Base-by-base conservation (phyloP, 1,140 invertebrate genomes). In the Cherax quadricarinatus region DNA sequence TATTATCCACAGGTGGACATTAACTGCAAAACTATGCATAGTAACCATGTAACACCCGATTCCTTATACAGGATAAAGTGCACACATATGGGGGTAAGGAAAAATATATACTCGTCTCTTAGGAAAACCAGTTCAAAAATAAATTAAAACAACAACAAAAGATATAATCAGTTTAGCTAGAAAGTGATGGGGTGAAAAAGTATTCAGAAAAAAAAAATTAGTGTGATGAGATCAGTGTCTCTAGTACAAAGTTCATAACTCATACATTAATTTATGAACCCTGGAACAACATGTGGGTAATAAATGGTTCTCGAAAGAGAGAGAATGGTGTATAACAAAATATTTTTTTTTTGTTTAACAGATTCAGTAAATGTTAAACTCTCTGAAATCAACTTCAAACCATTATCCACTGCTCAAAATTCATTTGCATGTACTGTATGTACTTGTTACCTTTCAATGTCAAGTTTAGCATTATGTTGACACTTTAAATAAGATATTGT, bases 21-120 rank as follows among this genome's bases (percentile, higher is more conserved):
- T 73, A 73, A 73, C n/a, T 24, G 70, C 70, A 73, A 73, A 73
- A 73, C 70, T 73, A 73, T 73, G 70, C 70, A 73, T 73, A 73
- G 70, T 73, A 73, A 30, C 70, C 70, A 73, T 73, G 70, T 24
- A 73, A 73, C n/a, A 73, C 70, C n/a, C 24, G 21, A 4, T 5
- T 73, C 70, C 70, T 30, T n/a, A 24, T 4, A 73, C 70, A 73
- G 70, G 70, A 73, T 73, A 73, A 0, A 18, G 70, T 7, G 70
- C 1, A 73, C 18, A 66, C 62, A 66, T 66, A 16, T 14, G 70
- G 70, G 16, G 62, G 62, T 4, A 66, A 66, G 18, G 18, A 57
- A 57, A 57, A 9, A 57, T 57, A 57, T 57, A 57, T 21, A 10
- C 10, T 16, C 18, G 18, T 66, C 12, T 66, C 62, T 66, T 21